Evolutionary conservation across 2,888 invertebrate species (phyloP), one percentile per base, ranked within the genome.

Genomic region (Ctena decussata): DNA sequence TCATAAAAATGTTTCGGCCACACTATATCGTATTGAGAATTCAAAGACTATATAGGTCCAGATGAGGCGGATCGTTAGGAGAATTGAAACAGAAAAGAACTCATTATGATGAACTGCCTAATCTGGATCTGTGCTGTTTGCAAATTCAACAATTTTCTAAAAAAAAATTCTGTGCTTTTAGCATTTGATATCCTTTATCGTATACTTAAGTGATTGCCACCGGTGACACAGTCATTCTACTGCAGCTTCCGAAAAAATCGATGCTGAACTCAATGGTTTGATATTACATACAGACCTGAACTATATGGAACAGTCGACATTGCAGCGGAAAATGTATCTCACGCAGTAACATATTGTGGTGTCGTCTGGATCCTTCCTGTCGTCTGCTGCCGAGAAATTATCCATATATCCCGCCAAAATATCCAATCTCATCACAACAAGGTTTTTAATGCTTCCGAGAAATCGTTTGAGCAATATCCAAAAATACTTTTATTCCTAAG

Each of bases 251-350:
- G n/a, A n/a, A 21, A 30, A 60, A 60, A 60, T 60, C 60, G 60
- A 60, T 60, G 6, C 5, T 21, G 60, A 60, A 60, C 60, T 60
- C 60, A 60, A 30, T 60, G 6, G 60, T 30, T 60, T 60, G 30
- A 30, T 60, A 60, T 60, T 11, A 60, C 60, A 60, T 60, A 60
- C 60, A 60, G 30, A 60, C 60, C 60, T 60, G 60, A 27, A 11
- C 60, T 60, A 60, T 60, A 60, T 60, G 60, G 60, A 60, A 18
- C 60, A 60, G 60, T 60, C 60, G 60, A 60, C 60, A 60, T 60
- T 60, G 60, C 60, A 60, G 60, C 27, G 6, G 60, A 60, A 60
- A 60, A 27, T 21, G 60, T 60, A 60, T 27, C 30, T 60, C 27
- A 60, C 60, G 30, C 30, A 18, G 60, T 6, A 60, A 30, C 60